phyloP scores from a whole-genome alignment of 2,888 invertebrate species.

The Abrostola triplasia region DNA sequence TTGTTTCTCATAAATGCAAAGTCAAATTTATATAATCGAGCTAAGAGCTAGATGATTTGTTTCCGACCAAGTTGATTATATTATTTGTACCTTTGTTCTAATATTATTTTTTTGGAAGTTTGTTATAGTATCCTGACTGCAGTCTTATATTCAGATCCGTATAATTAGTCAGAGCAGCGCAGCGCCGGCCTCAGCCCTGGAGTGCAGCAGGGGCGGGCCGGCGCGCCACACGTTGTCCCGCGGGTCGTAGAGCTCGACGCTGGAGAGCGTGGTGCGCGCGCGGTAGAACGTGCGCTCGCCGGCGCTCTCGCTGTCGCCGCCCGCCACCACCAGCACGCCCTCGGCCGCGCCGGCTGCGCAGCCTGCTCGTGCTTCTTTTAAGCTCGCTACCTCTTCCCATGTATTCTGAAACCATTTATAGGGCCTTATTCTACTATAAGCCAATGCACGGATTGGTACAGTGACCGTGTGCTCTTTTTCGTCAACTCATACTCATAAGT shows the following conservation, averaged over 20 bases:
- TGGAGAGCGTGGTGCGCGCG: conserved; percentile 94
- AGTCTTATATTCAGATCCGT: not conserved
- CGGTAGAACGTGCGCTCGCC: conserved; percentile 92
- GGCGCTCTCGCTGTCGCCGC: conserved; percentile 94
- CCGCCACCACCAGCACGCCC: conserved; percentile 94
- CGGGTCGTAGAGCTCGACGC: conserved; percentile 95
- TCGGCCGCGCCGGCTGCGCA: conserved; percentile 96
- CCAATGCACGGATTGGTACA: too few species aligned
- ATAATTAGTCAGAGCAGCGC: conserved; percentile 90
- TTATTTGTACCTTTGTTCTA: conserved; percentile 41
- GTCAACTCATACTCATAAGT: too few species aligned
- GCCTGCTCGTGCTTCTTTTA: conserved; percentile 93
- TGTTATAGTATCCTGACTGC: conserved; percentile 1
- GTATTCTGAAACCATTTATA: conserved; percentile 85
- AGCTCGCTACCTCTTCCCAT: conserved; percentile 93
- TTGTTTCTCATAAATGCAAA: conserved; percentile 1
- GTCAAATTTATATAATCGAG: conserved; percentile 6
- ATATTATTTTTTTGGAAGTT: conserved; percentile 17
- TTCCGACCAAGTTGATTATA: conserved; percentile 22
- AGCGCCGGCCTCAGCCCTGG: conserved; percentile 95
- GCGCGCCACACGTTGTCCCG: conserved; percentile 92
- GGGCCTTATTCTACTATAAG: too few species aligned
- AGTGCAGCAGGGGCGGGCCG: conserved; percentile 93
- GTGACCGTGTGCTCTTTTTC: too few species aligned
- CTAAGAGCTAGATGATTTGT: conserved; percentile 9